Percentiles rank a stretch among this genome's conserved stretches.
These are phyloP conservation scores for Periphyllus acericola DNA, from an alignment of 2,888 invertebrate genomes.

Conservation along the genomic window DNA sequence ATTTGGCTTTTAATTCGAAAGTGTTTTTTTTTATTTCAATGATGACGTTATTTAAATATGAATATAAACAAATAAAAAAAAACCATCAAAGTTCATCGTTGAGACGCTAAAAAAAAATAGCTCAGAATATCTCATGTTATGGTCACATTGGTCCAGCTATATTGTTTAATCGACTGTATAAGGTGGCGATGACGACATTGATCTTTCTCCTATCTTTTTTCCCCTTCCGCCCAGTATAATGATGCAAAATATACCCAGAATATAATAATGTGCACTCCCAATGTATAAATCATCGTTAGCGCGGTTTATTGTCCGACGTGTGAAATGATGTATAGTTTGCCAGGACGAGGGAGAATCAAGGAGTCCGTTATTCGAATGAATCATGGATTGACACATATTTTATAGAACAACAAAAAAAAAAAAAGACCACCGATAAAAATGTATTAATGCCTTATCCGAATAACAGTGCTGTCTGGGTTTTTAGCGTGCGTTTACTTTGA, in stretches of 20 bases:
- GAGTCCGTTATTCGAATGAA: conserved; percentile 40
- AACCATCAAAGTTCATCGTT: background rate
- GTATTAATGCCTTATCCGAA: background rate
- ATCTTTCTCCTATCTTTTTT: conserved; percentile 46
- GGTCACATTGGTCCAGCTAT: conserved; percentile 39
- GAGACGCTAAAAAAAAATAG: conserved; percentile 43
- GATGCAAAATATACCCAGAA: conserved; percentile 28
- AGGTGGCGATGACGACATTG: conserved; percentile 41
- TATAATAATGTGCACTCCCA: conserved; percentile 31
- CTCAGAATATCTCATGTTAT: conserved; percentile 20
- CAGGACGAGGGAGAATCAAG: conserved; percentile 34
- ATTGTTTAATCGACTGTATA: conserved; percentile 57
- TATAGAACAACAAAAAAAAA: background rate
- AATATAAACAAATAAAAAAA: background rate
- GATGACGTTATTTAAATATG: background rate
- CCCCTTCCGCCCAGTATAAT: conserved; percentile 27
- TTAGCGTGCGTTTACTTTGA: background rate
- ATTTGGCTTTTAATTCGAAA: background rate
- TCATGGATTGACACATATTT: conserved; percentile 8
- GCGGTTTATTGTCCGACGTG: conserved; percentile 35
- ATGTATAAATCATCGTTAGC: conserved; percentile 57
- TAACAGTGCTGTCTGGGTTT: background rate
- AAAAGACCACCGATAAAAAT: background rate
- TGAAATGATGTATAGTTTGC: conserved; percentile 46
- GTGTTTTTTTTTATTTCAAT: background rate